Percentiles rank a stretch among this genome's conserved stretches.
Evolutionary conservation across 2,797 vertebrate genomes (phyloP).

Genomic region (Mus spretus): DNA sequence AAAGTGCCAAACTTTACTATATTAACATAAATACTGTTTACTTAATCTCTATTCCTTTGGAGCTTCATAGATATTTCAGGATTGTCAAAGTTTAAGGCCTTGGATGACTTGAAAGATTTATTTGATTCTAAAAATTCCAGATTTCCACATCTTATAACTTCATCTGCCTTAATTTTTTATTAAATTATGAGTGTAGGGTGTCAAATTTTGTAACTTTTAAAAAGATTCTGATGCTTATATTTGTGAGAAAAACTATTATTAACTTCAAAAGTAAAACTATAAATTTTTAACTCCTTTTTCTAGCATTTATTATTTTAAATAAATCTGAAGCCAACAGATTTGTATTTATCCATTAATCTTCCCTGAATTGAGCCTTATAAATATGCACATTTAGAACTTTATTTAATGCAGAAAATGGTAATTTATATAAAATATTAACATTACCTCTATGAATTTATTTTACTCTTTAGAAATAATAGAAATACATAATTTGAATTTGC

Average conservation of each 20-base stretch:
- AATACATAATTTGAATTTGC: constrained; percentile 61
- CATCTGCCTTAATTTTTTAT: background rate
- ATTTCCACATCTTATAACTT: background rate
- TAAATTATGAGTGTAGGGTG: background rate
- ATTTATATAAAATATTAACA: constrained; percentile 41
- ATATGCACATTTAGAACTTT: constrained; percentile 24
- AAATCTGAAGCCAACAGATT: constrained; percentile 29
- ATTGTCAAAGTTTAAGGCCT: background rate
- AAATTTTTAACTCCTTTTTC: background rate
- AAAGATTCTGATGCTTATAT: background rate
- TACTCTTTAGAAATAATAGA: constrained; percentile 40
- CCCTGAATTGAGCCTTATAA: background rate
- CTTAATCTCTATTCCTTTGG: background rate
- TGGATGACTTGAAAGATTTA: background rate
- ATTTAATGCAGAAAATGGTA: constrained; percentile 33
- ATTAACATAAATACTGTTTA: background rate
- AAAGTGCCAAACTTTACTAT: background rate
- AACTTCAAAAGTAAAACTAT: constrained; percentile 12
- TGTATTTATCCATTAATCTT: constrained; percentile 39
- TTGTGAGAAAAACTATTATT: constrained; percentile 16
- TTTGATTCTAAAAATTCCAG: background rate
- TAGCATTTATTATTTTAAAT: constrained; percentile 42
- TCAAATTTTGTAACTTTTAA: constrained; percentile 5
- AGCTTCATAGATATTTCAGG: background rate
- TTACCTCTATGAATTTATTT: constrained; percentile 42